phyloP scores from a whole-genome alignment of 2,113 vertebrate genomes.

The Antennarius striatus region DNA sequence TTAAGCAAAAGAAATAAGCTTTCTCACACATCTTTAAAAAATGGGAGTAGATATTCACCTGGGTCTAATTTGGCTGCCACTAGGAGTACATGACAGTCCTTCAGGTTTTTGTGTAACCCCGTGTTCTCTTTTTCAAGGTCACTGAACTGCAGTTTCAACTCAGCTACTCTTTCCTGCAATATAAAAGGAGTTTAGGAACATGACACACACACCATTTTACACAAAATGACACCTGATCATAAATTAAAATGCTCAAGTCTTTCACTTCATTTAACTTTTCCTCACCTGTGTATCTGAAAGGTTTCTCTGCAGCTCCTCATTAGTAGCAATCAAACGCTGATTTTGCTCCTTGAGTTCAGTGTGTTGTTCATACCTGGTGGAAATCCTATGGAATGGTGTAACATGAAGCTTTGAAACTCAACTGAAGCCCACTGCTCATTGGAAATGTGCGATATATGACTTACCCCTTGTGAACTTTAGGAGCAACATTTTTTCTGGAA shows the following conservation, averaged over 20 bases:
- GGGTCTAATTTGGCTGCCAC: conserved; percentile 65
- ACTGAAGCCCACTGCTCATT: neutral
- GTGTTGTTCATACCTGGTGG: conserved; percentile 68
- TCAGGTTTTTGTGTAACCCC: conserved; percentile 68
- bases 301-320: conserved; percentile 74
- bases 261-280: neutral
- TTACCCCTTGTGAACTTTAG: conserved; percentile 71
- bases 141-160: conserved; percentile 64
- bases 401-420: neutral
- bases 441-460: neutral
- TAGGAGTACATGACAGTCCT: conserved; percentile 71
- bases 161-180: conserved; percentile 66
- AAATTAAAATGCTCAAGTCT: too few species aligned
- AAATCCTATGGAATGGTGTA: conserved; percentile 32
- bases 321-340: conserved; percentile 60
- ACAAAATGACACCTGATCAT: neutral
- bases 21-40: neutral
- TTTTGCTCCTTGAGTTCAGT: conserved; percentile 75
- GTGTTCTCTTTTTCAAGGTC: conserved; percentile 70
- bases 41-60: conserved; percentile 43
- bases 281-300: conserved; percentile 73
- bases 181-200: conserved; percentile 4
- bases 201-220: neutral
- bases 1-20: neutral
- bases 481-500: conserved; percentile 65